Base-by-base conservation (phyloP, 2,797 vertebrate species). In the Octomys mimax region DNA sequence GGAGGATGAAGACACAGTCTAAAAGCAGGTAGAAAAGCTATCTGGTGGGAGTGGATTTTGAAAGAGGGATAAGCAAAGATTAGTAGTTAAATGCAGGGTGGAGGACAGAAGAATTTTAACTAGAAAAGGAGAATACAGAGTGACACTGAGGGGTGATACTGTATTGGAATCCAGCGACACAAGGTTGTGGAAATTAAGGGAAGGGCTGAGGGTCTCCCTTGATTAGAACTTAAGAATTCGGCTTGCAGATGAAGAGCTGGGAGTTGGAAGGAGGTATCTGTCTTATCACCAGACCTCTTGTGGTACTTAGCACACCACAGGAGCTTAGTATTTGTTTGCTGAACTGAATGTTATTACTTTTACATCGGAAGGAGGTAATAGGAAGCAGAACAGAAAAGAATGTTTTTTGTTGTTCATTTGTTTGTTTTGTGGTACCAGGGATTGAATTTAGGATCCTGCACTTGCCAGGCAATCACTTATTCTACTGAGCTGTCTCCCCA, bases 241-340 rank as follows among this genome's bases (percentile, higher is more conserved):
- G 14, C 92, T 62, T 96, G 73, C 61, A 31, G 21, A n/a, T 33
- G 93, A 83, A 42, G 4, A 42, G 42, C 42, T 42, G 42, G 42
- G 42, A 42, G 42, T 42, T 42, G 36, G 24, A 70, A 8, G n/a
- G 54, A 57, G 13, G 9, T 61, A 13, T 49, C 6, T 54, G 2
- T 7, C 54, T 89, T 70, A 54, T 13, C 52, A 54, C 52, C 14
- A 13, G 13, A 80, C 2, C n/a, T 36, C 73, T 9, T 16, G 5
- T 80, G 28, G 31, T 36, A 64, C 84, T 68, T 78, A 49, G 22
- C 6, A 84, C 31, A 52, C 57, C 39, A 21, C 18, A 70, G 33
- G n/a, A 87, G 89, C 12, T 84, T 86, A 52, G 28, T 81, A 66
- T 68, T 75, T 91, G 42, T 57, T 88, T 86, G 28, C 42, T 86